Evolutionary conservation across 2,888 invertebrate species (phyloP), one percentile per base, ranked within the genome.

Genomic region (Cephalotes varians): DNA sequence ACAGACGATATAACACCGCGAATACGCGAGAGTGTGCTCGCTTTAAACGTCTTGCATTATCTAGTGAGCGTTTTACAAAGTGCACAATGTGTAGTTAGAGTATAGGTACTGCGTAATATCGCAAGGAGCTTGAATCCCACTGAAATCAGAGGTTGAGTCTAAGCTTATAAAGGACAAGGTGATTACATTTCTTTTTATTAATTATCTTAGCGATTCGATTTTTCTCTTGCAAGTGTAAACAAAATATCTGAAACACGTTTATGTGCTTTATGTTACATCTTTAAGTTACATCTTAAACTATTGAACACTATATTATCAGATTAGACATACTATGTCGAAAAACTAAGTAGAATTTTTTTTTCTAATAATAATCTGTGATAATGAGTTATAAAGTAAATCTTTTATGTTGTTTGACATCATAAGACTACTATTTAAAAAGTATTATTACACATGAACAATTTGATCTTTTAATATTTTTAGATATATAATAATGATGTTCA

Each of bases 41-140:
- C 44, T 64, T 62, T 34, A 49, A 34, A 34, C 31, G 47, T n/a
- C 10, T 18, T n/a, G 37, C 49, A 12, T 49, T 69, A 40, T 28
- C 15, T 10, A n/a, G 10, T n/a, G 7, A 21, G 25, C 18, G 34
- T 34, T 44, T 25, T 15, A 31, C n/a, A 64, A 18, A 34, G 7
- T 31, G 40, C 40, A 28, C 18, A 18, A 12, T 3, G 15, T 51
- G 9, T 10, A 21, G 2, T 15, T 10, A 34, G 15, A 31, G 67
- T 31, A 69, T 37, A 62, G 12, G 1, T 25, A 54, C n/a, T 56
- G 72, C 40, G 12, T 40, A 40, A 67, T 69, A 69, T 47, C 51
- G 18, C 28, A 25, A 34, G 49, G 31, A 47, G 12, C 37, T 34
- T n/a, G 7, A 37, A 18, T 28, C 28, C 25, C 25, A 25, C 2